Conservation (phyloP, 1,140 invertebrate genomes). For the Cydia splendana region DNA sequence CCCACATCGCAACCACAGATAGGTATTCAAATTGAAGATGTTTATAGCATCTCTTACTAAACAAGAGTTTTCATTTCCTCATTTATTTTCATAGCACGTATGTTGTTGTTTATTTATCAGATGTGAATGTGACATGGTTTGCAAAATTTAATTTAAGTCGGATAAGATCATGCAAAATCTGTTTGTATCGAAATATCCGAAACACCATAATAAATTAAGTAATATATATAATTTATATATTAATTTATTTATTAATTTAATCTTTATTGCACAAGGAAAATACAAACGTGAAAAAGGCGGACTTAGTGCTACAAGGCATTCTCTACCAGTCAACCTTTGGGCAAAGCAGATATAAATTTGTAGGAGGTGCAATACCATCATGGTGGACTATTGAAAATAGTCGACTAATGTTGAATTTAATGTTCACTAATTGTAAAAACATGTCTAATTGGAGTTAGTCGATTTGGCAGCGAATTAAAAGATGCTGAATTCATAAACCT, state of each 20-base stretch:
- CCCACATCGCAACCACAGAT: conserved; percentile 16
- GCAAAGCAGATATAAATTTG: no score
- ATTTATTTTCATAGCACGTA: conserved; percentile 14
- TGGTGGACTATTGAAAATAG: background rate
- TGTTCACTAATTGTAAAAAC: background rate
- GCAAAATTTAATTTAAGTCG: background rate
- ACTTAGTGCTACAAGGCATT: no score
- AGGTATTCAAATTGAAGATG: background rate
- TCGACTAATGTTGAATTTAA: background rate
- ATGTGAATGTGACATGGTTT: conserved; percentile 6
- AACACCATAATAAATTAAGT: no score
- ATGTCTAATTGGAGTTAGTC: conserved; percentile 10
- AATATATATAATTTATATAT: background rate
- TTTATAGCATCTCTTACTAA: background rate
- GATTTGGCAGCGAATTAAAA: conserved; percentile 10
- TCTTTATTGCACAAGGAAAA: no score
- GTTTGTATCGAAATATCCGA: no score
- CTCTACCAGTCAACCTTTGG: no score
- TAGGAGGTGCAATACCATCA: no score
- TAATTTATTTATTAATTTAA: no score
- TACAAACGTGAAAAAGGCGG: no score
- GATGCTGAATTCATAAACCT: conserved; percentile 25
- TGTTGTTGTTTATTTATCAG: background rate
- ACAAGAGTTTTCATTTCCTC: background rate
- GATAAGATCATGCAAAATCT: background rate